Conservation (phyloP, 2,113 vertebrate genomes). For the Capreolus pygargus region DNA sequence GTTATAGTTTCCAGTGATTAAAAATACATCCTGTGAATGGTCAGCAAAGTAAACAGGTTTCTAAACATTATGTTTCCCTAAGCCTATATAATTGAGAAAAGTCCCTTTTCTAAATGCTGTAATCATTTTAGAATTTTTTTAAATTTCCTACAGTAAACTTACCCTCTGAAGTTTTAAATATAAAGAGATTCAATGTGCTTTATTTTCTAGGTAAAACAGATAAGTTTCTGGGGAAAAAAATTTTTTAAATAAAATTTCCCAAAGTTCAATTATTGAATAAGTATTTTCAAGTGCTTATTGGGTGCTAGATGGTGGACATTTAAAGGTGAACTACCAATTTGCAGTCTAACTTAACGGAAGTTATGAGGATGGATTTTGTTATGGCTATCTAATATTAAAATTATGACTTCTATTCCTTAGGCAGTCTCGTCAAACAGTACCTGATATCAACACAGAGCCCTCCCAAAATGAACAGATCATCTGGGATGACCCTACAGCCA, state of each 20-base stretch:
- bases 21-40: not conserved
- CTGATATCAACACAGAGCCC: constrained; percentile 93
- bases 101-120: not conserved
- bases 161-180: not conserved
- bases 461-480: constrained; percentile 98
- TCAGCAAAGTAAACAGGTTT: not conserved
- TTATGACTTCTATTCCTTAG: constrained; percentile 74
- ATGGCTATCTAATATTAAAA: not conserved
- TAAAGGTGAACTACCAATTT: not conserved
- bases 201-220: not conserved
- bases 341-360: not conserved
- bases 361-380: not conserved
- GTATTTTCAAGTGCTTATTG: not conserved
- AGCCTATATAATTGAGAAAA: not conserved
- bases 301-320: not conserved
- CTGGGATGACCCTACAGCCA: constrained; percentile 97
- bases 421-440: constrained; percentile 84
- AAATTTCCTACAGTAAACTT: not conserved
- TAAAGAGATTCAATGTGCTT: not conserved
- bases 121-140: not conserved
- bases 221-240: not conserved
- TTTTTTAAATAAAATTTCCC: not conserved
- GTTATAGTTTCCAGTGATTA: not conserved
- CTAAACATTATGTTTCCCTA: constrained; percentile 28
- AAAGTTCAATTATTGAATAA: not conserved